Conservation (phyloP, 1,140 invertebrate genomes). For the Maniola jurtina region DNA sequence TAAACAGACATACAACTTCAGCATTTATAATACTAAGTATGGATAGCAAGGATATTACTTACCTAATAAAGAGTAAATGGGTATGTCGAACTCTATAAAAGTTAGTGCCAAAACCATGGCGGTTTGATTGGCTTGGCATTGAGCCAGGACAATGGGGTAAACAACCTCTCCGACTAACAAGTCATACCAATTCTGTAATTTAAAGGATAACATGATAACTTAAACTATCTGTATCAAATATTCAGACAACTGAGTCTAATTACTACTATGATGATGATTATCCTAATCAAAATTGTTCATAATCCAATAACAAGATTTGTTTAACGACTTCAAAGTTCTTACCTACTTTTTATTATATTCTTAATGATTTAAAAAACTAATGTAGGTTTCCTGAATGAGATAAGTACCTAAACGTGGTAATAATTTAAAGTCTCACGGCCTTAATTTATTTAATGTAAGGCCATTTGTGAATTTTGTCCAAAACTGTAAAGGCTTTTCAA, state of each 20-base stretch:
- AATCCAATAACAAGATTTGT: too few relatives aligned
- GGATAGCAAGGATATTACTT: too few relatives aligned
- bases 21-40: too few relatives aligned
- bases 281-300: too few relatives aligned
- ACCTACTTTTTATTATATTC: too few relatives aligned
- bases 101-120: not conserved
- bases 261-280: too few relatives aligned
- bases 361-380: too few relatives aligned
- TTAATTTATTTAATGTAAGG: constrained; percentile 20
- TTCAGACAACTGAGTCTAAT: too few relatives aligned
- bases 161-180: constrained; percentile 10
- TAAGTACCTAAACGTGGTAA: not conserved
- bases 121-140: constrained; percentile 8
- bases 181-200: not conserved
- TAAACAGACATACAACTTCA: too few relatives aligned
- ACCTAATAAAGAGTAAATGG: not conserved
- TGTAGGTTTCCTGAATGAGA: too few relatives aligned
- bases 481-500: constrained; percentile 16
- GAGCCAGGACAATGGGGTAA: constrained; percentile 18
- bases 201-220: not conserved
- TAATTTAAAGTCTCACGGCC: constrained; percentile 12
- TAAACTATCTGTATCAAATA: not conserved
- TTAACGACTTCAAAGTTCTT: too few relatives aligned
- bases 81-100: not conserved
- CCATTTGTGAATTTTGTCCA: constrained; percentile 16